A percentile compares a stretch with the other conserved stretches of the same genome.
These are phyloP conservation scores for Paguma larvata DNA, from an alignment of 2,797 vertebrate species.

Conservation along the genomic window DNA sequence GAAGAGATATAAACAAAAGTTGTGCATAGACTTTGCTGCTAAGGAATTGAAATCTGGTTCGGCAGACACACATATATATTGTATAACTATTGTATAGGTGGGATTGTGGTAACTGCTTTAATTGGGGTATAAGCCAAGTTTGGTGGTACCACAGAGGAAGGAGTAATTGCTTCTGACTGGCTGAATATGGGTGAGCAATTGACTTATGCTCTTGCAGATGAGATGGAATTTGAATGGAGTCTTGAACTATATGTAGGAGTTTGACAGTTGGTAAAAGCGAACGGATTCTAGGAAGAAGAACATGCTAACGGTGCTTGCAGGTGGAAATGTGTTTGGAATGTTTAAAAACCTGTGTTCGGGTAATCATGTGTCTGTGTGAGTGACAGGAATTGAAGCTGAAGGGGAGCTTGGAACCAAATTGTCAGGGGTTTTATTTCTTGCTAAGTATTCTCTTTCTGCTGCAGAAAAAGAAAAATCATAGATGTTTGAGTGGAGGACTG, in stretches of 20 bases:
- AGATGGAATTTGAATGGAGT: neutral
- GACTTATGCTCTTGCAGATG: neutral
- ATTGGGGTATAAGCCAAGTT: neutral
- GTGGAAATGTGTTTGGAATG: neutral
- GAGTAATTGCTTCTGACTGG: neutral
- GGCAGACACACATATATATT: neutral
- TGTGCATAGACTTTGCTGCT: neutral
- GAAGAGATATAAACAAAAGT: neutral
- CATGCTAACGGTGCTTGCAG: neutral
- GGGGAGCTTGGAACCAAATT: neutral
- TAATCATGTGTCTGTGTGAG: neutral
- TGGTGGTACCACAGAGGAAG: neutral
- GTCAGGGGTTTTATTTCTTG: neutral
- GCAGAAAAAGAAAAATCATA: neutral
- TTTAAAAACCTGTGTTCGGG: neutral
- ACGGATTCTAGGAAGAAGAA: conserved; percentile 31
- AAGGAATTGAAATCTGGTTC: conserved; percentile 4
- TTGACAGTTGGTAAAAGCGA: neutral
- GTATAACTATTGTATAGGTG: neutral
- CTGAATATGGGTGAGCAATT: neutral
- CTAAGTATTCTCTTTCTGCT: neutral
- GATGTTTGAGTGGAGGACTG: neutral
- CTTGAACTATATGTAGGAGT: conserved; percentile 1
- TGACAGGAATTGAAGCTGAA: neutral
- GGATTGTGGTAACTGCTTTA: neutral